Evolutionary conservation across 2,113 vertebrate species (phyloP).

Genomic region (Thermophis baileyi): DNA sequence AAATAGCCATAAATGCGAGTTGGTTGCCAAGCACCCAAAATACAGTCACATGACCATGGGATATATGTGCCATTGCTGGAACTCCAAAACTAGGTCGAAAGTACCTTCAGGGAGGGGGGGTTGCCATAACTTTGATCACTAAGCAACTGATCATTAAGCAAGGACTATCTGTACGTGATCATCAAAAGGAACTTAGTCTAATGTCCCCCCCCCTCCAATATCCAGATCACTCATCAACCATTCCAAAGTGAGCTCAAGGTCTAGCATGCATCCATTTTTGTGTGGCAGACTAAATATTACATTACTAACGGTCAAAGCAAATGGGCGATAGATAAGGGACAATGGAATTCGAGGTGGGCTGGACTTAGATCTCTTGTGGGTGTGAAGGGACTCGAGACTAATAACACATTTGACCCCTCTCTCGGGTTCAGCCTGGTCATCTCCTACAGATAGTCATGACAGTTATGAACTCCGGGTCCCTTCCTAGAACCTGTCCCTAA

Average conservation of each 20-base stretch:
- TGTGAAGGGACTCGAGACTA: neutral
- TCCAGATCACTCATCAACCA: neutral
- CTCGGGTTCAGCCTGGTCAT: neutral
- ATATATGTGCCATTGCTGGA: no score
- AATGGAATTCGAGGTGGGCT: neutral
- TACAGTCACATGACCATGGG: neutral
- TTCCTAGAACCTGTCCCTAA: neutral
- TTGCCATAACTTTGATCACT: neutral
- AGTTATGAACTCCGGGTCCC: neutral
- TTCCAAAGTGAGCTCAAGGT: neutral
- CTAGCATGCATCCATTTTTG: neutral
- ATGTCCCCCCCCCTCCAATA: neutral
- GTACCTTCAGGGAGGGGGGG: neutral
- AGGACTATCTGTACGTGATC: neutral
- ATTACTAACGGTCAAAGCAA: neutral
- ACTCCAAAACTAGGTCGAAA: no score
- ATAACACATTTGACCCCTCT: neutral
- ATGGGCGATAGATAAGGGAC: neutral
- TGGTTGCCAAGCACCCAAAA: neutral
- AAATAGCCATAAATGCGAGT: neutral
- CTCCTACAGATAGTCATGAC: neutral
- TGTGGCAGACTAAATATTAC: neutral
- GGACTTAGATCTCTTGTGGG: neutral
- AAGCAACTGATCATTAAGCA: neutral
- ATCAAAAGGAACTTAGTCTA: neutral